Base-by-base conservation (phyloP, 2,797 vertebrate genomes). In the Melanotaenia parkinsoni region DNA sequence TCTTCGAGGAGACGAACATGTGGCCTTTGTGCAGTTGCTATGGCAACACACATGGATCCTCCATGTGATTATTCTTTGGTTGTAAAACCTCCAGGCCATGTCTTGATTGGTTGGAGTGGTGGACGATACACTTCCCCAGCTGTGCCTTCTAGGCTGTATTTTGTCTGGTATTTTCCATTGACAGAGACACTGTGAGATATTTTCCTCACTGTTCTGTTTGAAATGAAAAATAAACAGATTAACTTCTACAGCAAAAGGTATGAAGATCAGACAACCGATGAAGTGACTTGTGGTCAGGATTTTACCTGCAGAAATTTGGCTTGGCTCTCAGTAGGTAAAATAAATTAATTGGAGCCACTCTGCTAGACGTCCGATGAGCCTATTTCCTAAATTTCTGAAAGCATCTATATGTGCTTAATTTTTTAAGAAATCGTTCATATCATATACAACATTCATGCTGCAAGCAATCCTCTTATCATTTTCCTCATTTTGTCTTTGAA, bases 1-100 rank as follows among this genome's bases (percentile, higher is more conserved):
- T 84, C 14, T 53, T 72, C 67, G 70, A 58, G 11, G 54, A 88
- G 32, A 26, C 54, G 38, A 74, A 82, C 67, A 71, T 77, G 76
- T 89, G 79, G 72, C 61, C 77, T 81, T 79, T 67, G 65, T 75
- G 3, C n/a, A 2, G 79, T 90, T 83, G 72, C 84, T 40, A 80
- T 81, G 67, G 87, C 58, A 82, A 89, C 86, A 9, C 1, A 4
- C 53, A 50, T 37, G 14, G 53, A 51, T 71, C 43, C 37, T 60
- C 38, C 32, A 40, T 58, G 74, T 11, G 45, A 56, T 61, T 28
- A 40, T 30, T 40, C 43, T 74, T 76, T 58, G 63, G 76, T 20
- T 77, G 38, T 33, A 56, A 61, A 59, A 33, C 30, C 58, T 38
- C 10, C 47, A 45, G 61, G 33, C 37, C 4, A 63, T 30, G 30